A percentile compares a stretch with the other conserved stretches of the same genome.
These are phyloP conservation scores for Blastobasis lacticolella DNA, from an alignment of 2,888 invertebrate genomes.

Conservation along the genomic window DNA sequence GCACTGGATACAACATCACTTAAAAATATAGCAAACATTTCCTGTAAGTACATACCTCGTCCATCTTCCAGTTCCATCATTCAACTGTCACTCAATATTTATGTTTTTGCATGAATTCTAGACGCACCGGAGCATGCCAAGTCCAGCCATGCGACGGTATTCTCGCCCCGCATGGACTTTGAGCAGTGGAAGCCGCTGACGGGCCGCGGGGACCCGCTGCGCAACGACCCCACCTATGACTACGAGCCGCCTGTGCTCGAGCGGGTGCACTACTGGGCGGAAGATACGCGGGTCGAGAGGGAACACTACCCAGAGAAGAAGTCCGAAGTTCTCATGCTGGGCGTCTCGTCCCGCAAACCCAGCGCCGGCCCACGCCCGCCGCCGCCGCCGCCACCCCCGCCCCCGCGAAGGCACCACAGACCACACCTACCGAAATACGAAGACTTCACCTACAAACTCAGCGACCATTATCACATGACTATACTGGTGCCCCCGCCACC, in stretches of 20 bases:
- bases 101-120: conserved; percentile 22
- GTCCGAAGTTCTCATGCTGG: conserved; percentile 80
- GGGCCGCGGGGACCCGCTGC: conserved; percentile 86
- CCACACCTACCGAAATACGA: conserved; percentile 55
- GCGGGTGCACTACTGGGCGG: conserved; percentile 86
- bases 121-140: conserved; percentile 34
- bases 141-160: conserved; percentile 54
- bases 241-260: conserved; percentile 88
- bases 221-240: conserved; percentile 89
- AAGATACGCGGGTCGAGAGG: conserved; percentile 75
- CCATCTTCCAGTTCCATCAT: background rate
- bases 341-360: conserved; percentile 80
- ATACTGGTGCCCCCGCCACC: conserved; percentile 81
- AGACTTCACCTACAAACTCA: conserved; percentile 65
- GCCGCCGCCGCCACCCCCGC: conserved; percentile 4
- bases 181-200: conserved; percentile 88
- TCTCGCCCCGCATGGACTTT: conserved; percentile 86
- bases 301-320: conserved; percentile 74
- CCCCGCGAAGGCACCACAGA: conserved; percentile 27
- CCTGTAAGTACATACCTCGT: conserved; percentile 17
- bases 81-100: background rate
- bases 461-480: conserved; percentile 76
- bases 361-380: conserved; percentile 69
- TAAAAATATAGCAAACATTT: conserved; percentile 22
- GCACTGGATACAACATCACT: conserved; percentile 15